A percentile compares a stretch with the other conserved stretches of the same genome.
Evolutionary conservation across 2,113 vertebrate species (phyloP).

Genomic region (Pithys albifrons): DNA sequence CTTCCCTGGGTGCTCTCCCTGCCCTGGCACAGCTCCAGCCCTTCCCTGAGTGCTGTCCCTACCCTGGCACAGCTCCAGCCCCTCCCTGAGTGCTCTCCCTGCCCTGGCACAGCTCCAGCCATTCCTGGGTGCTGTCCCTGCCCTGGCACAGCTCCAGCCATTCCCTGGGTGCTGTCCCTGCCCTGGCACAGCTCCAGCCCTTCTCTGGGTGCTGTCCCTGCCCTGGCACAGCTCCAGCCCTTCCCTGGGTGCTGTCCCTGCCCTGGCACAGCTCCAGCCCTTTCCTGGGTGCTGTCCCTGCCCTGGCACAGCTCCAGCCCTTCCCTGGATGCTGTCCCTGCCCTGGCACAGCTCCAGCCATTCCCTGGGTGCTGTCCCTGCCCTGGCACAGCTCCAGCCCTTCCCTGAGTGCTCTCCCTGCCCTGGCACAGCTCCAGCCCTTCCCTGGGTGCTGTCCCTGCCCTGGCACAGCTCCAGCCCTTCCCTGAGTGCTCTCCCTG

Average conservation of each 20-base stretch:
- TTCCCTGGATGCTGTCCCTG: neutral
- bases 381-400: accelerated
- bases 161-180: neutral
- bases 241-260: neutral
- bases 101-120: neutral
- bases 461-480: accelerated
- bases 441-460: neutral
- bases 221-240: accelerated
- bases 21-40: neutral
- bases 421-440: accelerated
- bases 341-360: accelerated
- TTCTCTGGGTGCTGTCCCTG: neutral
- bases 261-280: accelerated
- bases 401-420: neutral
- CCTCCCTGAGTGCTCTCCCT: neutral
- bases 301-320: accelerated
- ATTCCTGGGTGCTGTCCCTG: accelerated
- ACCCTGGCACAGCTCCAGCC: neutral
- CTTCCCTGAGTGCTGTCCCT: accelerated
- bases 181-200: accelerated
- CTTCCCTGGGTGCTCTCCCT: neutral
- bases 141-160: accelerated
- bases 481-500: neutral
- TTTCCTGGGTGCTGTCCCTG: neutral
- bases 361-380: neutral